Percentiles rank a stretch among this genome's conserved stretches.
Evolutionary conservation across 2,888 invertebrate genomes (phyloP).

Genomic region (Toxonevra muliebris): DNA sequence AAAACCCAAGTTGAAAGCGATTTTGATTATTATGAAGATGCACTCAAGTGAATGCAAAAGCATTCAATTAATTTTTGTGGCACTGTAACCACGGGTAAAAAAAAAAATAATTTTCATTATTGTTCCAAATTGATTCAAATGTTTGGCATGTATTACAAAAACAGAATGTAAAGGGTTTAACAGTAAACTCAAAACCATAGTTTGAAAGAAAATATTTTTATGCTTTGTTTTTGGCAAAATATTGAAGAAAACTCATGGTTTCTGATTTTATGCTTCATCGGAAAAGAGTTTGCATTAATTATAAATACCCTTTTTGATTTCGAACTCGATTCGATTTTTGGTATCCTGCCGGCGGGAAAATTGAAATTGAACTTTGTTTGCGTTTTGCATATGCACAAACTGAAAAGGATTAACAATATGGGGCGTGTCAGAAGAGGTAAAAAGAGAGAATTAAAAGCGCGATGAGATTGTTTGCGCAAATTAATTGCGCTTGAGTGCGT

Average conservation of each 20-base stretch:
- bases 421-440: slow-evolving; percentile 4
- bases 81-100: slow-evolving; percentile 44
- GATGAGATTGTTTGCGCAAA: slow-evolving; percentile 52
- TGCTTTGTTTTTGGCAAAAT: slow-evolving; percentile 10
- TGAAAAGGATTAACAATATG: slow-evolving; percentile 7
- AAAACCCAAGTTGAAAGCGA: slow-evolving; percentile 4
- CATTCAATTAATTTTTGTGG: slow-evolving; percentile 34
- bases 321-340: slow-evolving; percentile 12
- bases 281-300: slow-evolving; percentile 35
- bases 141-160: no score
- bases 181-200: no score
- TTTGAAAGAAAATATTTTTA: no score
- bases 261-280: not conserved
- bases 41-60: slow-evolving; percentile 50
- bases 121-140: no score
- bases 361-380: slow-evolving; percentile 18
- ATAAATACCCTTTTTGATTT: slow-evolving; percentile 39
- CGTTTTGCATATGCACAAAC: slow-evolving; percentile 17
- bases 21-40: slow-evolving; percentile 30
- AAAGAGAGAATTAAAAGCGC: slow-evolving; percentile 29
- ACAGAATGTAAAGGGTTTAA: no score
- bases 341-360: slow-evolving; percentile 56
- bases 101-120: slow-evolving; percentile 13
- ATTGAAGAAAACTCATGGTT: not conserved
- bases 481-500: slow-evolving; percentile 47